A percentile compares a stretch with the other conserved stretches of the same genome.
Evolutionary conservation across 2,797 vertebrate genomes (phyloP).

Genomic region (Cygnus olor): DNA sequence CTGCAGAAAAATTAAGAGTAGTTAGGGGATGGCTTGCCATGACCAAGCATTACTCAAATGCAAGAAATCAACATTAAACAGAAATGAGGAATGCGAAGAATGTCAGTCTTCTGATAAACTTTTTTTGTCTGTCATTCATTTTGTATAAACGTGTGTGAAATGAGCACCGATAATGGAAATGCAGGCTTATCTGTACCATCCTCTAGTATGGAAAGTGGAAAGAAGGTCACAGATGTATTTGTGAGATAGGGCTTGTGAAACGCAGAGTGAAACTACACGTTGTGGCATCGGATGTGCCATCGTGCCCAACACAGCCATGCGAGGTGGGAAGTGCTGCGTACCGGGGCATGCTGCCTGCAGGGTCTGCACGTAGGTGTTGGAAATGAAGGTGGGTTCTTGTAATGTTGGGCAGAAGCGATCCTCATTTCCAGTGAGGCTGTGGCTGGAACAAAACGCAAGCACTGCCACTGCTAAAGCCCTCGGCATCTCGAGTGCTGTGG

Average conservation of each 20-base stretch:
- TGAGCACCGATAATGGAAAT: neutral
- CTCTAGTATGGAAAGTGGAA: neutral
- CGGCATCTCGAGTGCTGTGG: neutral
- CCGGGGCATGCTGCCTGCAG: fast-evolving
- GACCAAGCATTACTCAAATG: neutral
- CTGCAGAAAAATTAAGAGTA: neutral
- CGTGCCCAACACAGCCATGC: neutral
- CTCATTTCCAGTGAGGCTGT: neutral
- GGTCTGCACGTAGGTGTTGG: neutral
- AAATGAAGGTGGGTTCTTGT: too few species aligned
- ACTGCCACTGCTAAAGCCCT: neutral
- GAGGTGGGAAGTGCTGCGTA: neutral
- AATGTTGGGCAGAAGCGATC: fast-evolving
- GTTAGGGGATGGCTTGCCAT: neutral
- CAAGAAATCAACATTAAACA: neutral
- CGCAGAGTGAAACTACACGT: fast-evolving
- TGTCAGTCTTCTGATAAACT: neutral
- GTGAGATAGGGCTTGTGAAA: neutral
- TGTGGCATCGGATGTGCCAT: fast-evolving
- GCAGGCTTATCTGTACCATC: neutral
- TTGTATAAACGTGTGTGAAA: neutral
- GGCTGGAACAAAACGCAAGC: neutral
- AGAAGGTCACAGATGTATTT: neutral
- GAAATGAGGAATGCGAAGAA: neutral
- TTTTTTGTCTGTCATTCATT: neutral